Evolutionary conservation across 2,888 invertebrate genomes (phyloP), one percentile per base, ranked within the genome.

Genomic region (Disparrhopalites patrizii): DNA sequence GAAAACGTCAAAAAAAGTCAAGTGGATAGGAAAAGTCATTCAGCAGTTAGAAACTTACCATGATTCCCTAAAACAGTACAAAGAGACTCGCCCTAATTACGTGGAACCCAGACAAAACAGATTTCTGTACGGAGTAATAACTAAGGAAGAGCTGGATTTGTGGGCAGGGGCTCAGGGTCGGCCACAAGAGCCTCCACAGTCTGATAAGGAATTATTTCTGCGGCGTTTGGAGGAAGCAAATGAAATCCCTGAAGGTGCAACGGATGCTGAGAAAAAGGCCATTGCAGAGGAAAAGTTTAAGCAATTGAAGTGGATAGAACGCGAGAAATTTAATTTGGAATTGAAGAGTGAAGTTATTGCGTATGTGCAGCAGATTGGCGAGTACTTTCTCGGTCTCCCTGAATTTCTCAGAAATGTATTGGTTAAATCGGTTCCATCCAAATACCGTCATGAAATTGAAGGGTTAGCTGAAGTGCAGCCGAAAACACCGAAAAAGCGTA

Each of bases 121-220:
- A 4, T 52, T 31, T 15, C 30, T 71, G 18, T 5, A 1, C 10
- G 5, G 2, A 7, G 13, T 56, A 15, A 4, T 75, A 0, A 30
- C 43, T 7, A 70, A 69, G 38, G 65, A 57, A 1, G 75, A 75
- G n/a, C 18, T 72, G n/a, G 36, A 10, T 10, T 38, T 73, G 25
- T 75, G 75, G 75, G 68, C n/a, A n/a, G n/a, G n/a, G n/a, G n/a
- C n/a, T n/a, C 58, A 67, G 62, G 70, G 66, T 8, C 65, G 62
- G 31, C 75, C 75, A 3, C 38, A 33, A 0, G 58, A 55, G 2
- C 72, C 73, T 2, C 67, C 66, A 15, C 5, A 5, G 2, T 58
- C 54, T 15, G 10, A 38, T 63, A 0, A 40, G 50, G 65, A 67
- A 15, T 5, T 67, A 0, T 73, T 69, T 52, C 38, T 43, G 1